Percentiles rank a stretch among this genome's conserved stretches.
Evolutionary conservation across 2,113 vertebrate species (phyloP).

Genomic region (Triplophysa rosa): DNA sequence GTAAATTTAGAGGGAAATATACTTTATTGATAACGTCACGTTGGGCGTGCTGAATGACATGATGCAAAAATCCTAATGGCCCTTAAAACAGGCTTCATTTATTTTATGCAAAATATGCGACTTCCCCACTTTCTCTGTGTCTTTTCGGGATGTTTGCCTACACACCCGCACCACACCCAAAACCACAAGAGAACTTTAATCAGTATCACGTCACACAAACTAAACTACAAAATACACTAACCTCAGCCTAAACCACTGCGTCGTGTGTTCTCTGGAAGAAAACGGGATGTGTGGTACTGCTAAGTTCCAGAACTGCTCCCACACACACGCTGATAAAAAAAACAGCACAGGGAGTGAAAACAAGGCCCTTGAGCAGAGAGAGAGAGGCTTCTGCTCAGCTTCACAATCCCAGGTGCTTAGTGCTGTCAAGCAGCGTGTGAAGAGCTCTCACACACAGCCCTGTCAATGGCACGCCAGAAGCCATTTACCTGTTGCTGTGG

Average conservation of each 20-base stretch:
- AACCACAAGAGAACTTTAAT: not conserved
- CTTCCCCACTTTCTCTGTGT: too few relatives aligned
- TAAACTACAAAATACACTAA: conserved; percentile 2
- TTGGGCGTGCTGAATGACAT: too few relatives aligned
- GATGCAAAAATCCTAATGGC: too few relatives aligned
- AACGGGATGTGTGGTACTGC: conserved; percentile 22
- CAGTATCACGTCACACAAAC: not conserved
- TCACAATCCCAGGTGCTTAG: conserved; percentile 93
- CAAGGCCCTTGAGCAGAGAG: conserved; percentile 81
- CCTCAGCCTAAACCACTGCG: not conserved
- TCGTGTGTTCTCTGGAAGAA: not conserved
- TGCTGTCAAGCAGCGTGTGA: conserved; percentile 86
- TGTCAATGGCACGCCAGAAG: conserved; percentile 90
- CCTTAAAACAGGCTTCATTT: not conserved
- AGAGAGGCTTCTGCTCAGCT: conserved; percentile 81
- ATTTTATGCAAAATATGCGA: not conserved
- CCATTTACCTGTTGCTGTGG: conserved; percentile 89
- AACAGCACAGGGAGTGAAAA: conserved; percentile 88
- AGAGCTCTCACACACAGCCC: conserved; percentile 77
- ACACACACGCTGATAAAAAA: conserved; percentile 59
- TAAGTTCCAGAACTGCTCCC: conserved; percentile 55
- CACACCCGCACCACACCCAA: not conserved
- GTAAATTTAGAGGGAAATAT: not conserved
- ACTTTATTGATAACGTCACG: too few relatives aligned
- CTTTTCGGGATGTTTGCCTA: not conserved